phyloP scores from a whole-genome alignment of 1,140 invertebrate species.

The Caenorhabditis brenneri region DNA sequence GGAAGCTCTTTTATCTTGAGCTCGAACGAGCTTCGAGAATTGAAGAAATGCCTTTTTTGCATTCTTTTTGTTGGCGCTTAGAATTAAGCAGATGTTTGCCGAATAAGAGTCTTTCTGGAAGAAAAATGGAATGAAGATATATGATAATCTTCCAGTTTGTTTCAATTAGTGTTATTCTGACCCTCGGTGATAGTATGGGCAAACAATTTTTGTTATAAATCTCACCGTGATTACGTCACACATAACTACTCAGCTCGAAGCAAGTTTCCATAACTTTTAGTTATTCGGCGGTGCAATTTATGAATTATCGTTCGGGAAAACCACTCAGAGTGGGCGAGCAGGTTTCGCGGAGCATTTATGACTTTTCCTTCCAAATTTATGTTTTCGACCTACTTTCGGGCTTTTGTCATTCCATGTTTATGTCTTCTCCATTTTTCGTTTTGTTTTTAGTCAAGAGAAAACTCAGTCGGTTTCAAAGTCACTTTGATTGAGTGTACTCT shows the following conservation, averaged over 20 bases:
- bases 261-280: too few species aligned
- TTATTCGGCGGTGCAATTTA: too few species aligned
- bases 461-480: too few species aligned
- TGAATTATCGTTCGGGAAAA: too few species aligned
- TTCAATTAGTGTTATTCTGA: neutral
- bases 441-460: neutral
- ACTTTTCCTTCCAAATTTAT: neutral
- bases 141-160: neutral
- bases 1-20: neutral
- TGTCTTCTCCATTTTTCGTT: neutral
- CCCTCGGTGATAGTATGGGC: too few species aligned
- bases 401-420: neutral
- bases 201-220: too few species aligned
- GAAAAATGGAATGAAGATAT: too few species aligned
- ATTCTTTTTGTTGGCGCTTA: neutral
- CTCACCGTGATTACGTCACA: too few species aligned
- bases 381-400: neutral
- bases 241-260: too few species aligned
- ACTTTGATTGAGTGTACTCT: too few species aligned
- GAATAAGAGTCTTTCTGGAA: neutral
- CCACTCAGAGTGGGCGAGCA: too few species aligned
- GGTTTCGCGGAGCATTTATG: neutral
- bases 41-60: neutral
- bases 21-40: neutral
- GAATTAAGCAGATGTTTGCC: constrained; percentile 21